Base-by-base conservation (phyloP, 2,888 invertebrate genomes). In the Mesorhabditis spiculigera region DNA sequence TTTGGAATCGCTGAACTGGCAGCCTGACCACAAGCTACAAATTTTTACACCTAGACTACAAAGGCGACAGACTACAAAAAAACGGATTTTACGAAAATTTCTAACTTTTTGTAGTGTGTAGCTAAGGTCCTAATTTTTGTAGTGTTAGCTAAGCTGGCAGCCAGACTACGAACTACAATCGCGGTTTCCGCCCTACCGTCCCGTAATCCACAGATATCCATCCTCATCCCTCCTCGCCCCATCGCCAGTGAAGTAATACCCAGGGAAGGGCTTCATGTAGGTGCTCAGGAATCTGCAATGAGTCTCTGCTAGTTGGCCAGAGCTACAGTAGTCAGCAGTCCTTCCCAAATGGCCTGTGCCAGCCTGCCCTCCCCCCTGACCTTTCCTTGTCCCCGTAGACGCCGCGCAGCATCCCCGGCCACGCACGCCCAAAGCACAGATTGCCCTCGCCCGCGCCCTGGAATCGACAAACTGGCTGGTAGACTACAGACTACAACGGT, bases 341-440 rank as follows among this genome's bases (percentile, higher is more conserved):
- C n/a, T 58, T 28, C 28, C 28, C 3, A 28, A 28, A 28, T 28
- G 28, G 1, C 3, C 28, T 28, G 1, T 28, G 28, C 28, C 28
- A 28, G 28, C 28, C 28, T 28, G 28, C 28, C 28, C 28, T 28
- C 28, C 28, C n/a, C 28, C 16, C 50, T 13, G 28, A 72, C 66
- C 89, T 82, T 78, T 91, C 90, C 86, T 96, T 95, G 87, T 95
- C 93, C 68, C 92, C 93, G 87, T 90, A 95, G 43, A 98, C 90
- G 0, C 94, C 93, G 75, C 96, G 90, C 95, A 96, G 95, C 89
- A 98, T 93, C 78, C 96, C 95, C 0, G 98, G 98, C 98, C 98
- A 98, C 4, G 98, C 96, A 79, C 91, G 90, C 58, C 92, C 89
- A 88, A 98, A 96, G 50, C 95, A 88, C 86, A 88, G 78, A 64